Conservation (phyloP, 2,797 vertebrate genomes). For the Capromys pilorides region DNA sequence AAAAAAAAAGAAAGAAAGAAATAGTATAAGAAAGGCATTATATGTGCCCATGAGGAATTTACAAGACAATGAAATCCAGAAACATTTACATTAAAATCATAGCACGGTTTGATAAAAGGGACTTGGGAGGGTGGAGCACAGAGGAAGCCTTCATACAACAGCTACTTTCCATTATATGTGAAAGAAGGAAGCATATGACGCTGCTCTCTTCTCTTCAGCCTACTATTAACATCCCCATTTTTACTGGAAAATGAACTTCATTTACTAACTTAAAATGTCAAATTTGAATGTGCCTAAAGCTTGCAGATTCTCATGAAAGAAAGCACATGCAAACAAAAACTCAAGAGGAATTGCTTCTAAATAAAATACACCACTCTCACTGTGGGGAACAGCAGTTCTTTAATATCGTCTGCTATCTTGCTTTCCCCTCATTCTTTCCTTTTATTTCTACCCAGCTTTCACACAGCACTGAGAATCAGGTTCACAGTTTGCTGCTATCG, state of each 20-base stretch:
- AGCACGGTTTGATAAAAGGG: not conserved
- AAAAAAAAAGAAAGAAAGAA: too few relatives aligned
- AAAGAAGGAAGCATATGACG: not conserved
- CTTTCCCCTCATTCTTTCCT: not conserved
- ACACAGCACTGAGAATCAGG: not conserved
- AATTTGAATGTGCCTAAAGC: not conserved
- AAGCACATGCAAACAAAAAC: slow-evolving; percentile 30
- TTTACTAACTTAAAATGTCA: slow-evolving; percentile 23
- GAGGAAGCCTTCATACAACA: not conserved
- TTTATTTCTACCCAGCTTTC: slow-evolving; percentile 25
- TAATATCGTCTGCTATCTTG: not conserved
- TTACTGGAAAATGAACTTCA: slow-evolving; percentile 27
- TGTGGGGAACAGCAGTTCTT: not conserved
- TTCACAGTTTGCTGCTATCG: not conserved
- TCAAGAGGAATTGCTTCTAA: slow-evolving; percentile 6
- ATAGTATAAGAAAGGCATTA: not conserved
- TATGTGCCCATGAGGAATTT: fast-evolving
- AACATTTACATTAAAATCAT: not conserved
- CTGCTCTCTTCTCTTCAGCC: not conserved
- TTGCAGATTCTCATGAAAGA: slow-evolving; percentile 2
- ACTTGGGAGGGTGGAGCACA: not conserved
- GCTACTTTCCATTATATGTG: not conserved
- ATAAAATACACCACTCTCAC: not conserved
- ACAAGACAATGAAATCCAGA: not conserved
- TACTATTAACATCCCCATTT: not conserved